Evolutionary conservation across 2,888 invertebrate genomes (phyloP).

Genomic region (Andricus curvator): DNA sequence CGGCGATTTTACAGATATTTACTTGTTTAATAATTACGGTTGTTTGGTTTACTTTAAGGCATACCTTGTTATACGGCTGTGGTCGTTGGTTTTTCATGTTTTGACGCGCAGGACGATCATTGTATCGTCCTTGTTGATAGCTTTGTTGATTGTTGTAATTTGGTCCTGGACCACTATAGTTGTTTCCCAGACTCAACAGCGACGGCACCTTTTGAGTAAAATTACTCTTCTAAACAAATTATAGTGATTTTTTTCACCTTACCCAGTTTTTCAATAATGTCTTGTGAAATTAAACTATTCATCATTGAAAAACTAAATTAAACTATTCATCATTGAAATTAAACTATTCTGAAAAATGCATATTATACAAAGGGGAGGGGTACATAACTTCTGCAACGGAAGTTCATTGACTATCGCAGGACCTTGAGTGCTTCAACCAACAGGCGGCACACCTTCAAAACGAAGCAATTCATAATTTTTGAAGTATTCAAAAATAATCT

Average conservation of each 20-base stretch:
- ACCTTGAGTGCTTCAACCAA: too few species aligned
- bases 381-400: too few species aligned
- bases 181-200: constrained; percentile 73
- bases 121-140: constrained; percentile 71
- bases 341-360: constrained; percentile 22
- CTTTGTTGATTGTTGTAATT: constrained; percentile 72
- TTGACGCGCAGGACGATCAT: constrained; percentile 69
- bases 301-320: constrained; percentile 34
- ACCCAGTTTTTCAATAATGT: background rate
- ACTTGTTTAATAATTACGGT: background rate
- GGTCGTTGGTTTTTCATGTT: constrained; percentile 72
- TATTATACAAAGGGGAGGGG: too few species aligned
- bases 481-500: too few species aligned
- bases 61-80: constrained; percentile 76
- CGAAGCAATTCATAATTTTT: too few species aligned
- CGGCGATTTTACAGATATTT: background rate
- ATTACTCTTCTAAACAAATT: constrained; percentile 40
- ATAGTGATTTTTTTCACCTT: background rate
- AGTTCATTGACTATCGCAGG: too few species aligned
- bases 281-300: background rate
- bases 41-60: constrained; percentile 6
- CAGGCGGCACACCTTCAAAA: too few species aligned
- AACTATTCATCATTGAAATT: constrained; percentile 21
- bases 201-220: constrained; percentile 70
- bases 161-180: constrained; percentile 71